These are phyloP conservation scores for Megaceryle torquata DNA, from an alignment of 2,113 vertebrate genomes.

Conservation along the genomic window DNA sequence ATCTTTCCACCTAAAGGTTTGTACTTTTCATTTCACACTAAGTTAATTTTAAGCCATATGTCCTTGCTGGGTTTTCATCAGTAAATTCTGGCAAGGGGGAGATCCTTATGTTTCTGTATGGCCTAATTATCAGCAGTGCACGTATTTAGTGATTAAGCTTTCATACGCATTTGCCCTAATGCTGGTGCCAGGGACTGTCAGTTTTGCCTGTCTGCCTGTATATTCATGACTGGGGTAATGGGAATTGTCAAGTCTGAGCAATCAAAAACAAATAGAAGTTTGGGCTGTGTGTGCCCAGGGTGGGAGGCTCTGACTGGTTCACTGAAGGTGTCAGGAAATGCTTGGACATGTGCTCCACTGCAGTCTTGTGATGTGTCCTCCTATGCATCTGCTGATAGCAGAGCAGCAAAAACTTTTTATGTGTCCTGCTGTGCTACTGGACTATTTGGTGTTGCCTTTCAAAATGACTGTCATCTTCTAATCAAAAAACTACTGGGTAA, in stretches of 20 bases:
- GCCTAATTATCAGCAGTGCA: neutral
- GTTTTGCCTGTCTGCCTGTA: neutral
- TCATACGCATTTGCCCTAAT: neutral
- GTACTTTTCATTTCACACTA: conserved; percentile 1
- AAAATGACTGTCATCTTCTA: neutral
- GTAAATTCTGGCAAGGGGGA: neutral
- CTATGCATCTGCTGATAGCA: neutral
- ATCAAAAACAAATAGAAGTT: neutral
- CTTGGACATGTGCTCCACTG: rapidly evolving
- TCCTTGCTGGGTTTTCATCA: neutral
- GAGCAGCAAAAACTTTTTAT: neutral
- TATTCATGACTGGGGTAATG: neutral
- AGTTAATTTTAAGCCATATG: neutral
- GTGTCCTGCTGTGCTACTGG: neutral
- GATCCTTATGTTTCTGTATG: neutral
- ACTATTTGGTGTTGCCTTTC: neutral
- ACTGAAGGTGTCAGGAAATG: neutral
- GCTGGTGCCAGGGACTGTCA: neutral
- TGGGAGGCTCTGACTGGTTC: neutral
- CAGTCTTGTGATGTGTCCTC: neutral
- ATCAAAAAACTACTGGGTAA: neutral
- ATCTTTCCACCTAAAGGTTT: conserved; percentile 21
- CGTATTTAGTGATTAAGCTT: neutral
- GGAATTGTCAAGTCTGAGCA: neutral
- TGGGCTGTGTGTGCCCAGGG: neutral